Evolutionary conservation across 1,140 invertebrate species (phyloP).

Genomic region (Fopius arisanus): DNA sequence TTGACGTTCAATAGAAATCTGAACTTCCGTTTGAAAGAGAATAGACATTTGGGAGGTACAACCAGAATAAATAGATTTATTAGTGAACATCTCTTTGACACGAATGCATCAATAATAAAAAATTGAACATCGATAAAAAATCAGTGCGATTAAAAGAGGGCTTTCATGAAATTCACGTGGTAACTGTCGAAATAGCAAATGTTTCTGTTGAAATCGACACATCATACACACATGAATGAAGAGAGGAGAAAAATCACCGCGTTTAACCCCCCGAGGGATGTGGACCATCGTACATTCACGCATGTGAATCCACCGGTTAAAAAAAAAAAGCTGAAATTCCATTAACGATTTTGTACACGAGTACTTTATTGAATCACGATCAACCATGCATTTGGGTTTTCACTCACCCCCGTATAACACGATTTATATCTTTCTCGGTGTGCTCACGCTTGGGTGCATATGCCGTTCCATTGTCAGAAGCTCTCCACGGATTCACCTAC

Average conservation of each 20-base stretch:
- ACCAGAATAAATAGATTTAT: too few relatives aligned
- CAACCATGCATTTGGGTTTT: slow-evolving; percentile 32
- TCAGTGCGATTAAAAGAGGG: background rate
- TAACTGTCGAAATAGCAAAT: background rate
- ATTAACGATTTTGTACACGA: slow-evolving; percentile 39
- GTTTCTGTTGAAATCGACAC: background rate
- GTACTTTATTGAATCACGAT: slow-evolving; percentile 44
- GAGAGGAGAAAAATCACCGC: background rate
- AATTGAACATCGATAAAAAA: too few relatives aligned
- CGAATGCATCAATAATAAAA: too few relatives aligned
- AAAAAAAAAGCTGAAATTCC: slow-evolving; percentile 36
- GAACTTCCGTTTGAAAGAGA: too few relatives aligned
- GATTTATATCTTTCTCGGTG: slow-evolving; percentile 24
- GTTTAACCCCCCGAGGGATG: background rate
- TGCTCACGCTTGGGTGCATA: slow-evolving; percentile 5
- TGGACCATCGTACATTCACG: background rate
- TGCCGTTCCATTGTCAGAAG: background rate
- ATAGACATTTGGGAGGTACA: too few relatives aligned
- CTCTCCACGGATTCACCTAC: background rate
- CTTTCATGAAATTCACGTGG: background rate
- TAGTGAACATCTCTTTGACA: too few relatives aligned
- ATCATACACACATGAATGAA: background rate
- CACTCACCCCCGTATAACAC: slow-evolving; percentile 27
- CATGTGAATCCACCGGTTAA: background rate
- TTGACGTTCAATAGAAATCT: too few relatives aligned